Base-by-base conservation (phyloP, 2,113 vertebrate genomes). In the Lepidothrix coronata region DNA sequence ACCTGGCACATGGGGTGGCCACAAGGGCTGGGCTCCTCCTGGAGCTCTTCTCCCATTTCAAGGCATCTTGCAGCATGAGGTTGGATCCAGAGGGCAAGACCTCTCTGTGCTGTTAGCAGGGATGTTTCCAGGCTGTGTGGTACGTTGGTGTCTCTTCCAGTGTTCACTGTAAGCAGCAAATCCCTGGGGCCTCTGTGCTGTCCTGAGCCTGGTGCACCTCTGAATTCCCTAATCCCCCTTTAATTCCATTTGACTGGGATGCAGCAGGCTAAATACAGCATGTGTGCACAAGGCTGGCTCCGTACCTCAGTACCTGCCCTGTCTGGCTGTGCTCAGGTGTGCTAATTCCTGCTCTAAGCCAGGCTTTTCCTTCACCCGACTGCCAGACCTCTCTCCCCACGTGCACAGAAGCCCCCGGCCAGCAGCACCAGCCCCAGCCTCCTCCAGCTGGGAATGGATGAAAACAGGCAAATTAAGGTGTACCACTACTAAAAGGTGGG, bases 371-470 rank as follows among this genome's bases (percentile, higher is more conserved):
- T 99, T 99, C 95, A 99, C 97, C 52, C 43, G 1, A 8, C 93
- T 88, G 25, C 23, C 98, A 99, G 99, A 88, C 97, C 98, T 66
- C 97, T 98, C 66, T 97, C 98, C 87, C 97, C 96, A 2, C 96
- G 89, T 4, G 68, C 94, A n/a, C 97, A 90, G 76, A 95, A 96
- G 66, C 63, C 95, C 6, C 59, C 97, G 2, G 65, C 97, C 75
- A 85, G 97, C 77, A 85, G 93, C 39, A 54, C 96, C 66, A 91
- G 93, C 39, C 59, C 96, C 63, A 91, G 97, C 80, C 91, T 99
- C 5, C 84, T 99, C 20, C 99, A 99, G 91, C 98, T 99, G 19
- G 98, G 98, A 5, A 95, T 99, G 97, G 99, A 99, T 88, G 98
- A 98, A 13, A 98, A 98, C 88, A 97, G 98, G 39, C 97, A 98